These are phyloP conservation scores for Drosophila pandora DNA, from an alignment of 1,140 invertebrate species.

Conservation along the genomic window DNA sequence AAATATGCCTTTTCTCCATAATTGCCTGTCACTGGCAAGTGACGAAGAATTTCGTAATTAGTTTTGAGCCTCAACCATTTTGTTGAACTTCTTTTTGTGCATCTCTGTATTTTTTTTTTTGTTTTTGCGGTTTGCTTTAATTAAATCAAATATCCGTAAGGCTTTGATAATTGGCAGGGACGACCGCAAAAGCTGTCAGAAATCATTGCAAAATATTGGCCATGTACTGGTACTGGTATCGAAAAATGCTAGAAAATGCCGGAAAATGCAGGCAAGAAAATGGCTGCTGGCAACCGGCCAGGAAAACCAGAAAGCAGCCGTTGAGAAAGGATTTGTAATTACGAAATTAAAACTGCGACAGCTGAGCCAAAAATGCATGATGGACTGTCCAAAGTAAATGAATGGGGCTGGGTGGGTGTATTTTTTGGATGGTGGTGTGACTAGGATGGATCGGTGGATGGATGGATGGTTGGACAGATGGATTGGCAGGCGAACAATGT, in stretches of 20 bases:
- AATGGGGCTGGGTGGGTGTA: conserved; percentile 33
- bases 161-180: conserved; percentile 53
- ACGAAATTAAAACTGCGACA: conserved; percentile 78
- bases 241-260: conserved; percentile 1
- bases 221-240: conserved; percentile 15
- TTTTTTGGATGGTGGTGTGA: not conserved
- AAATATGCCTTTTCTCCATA: conserved; percentile 32
- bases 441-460: conserved; percentile 9
- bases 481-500: conserved; percentile 22
- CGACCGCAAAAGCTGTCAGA: conserved; percentile 61
- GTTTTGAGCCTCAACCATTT: conserved; percentile 31
- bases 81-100: not conserved
- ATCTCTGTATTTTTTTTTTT: conserved; percentile 22
- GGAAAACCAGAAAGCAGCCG: conserved; percentile 14
- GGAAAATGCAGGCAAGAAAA: conserved; percentile 23
- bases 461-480: conserved; percentile 41
- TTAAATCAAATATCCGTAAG: conserved; percentile 63
- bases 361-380: conserved; percentile 66
- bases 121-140: conserved; percentile 40
- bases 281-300: conserved; percentile 56
- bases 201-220: conserved; percentile 77
- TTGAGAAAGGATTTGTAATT: conserved; percentile 69
- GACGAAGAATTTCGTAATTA: conserved; percentile 46
- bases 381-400: conserved; percentile 75
- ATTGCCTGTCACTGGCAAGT: conserved; percentile 49